Conservation (phyloP, 2,888 invertebrate genomes). For the Antheraea yamamai region DNA sequence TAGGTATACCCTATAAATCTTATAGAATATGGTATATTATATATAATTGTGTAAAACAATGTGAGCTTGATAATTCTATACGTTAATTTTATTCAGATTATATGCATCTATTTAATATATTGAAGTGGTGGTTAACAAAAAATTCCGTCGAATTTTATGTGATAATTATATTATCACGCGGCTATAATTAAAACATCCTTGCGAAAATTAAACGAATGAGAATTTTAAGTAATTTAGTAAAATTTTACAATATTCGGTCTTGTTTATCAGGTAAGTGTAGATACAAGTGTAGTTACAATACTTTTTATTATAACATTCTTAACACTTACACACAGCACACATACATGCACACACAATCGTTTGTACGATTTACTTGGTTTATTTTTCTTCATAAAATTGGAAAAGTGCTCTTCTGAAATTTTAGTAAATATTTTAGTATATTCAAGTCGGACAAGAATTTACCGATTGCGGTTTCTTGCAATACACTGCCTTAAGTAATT, state of each 20-base stretch:
- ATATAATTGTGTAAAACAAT: neutral
- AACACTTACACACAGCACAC: too few relatives aligned
- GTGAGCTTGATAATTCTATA: neutral
- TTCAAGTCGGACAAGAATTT: neutral
- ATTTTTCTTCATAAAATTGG: too few relatives aligned
- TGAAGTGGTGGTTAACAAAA: neutral
- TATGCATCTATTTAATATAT: neutral
- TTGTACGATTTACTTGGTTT: too few relatives aligned
- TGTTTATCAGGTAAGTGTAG: neutral
- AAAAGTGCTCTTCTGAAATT: too few relatives aligned
- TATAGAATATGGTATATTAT: neutral
- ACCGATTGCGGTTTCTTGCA: neutral
- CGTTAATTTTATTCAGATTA: neutral
- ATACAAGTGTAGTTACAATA: neutral
- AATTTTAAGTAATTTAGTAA: neutral
- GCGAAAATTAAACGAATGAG: slow-evolving; percentile 2
- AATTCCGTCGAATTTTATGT: neutral
- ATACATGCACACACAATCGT: too few relatives aligned
- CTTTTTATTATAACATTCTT: neutral
- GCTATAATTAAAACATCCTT: slow-evolving; percentile 10
- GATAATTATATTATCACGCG: neutral
- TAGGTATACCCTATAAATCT: neutral
- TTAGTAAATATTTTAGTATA: too few relatives aligned
- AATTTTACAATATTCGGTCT: neutral
- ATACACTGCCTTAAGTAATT: neutral